Evolutionary conservation across 2,113 vertebrate genomes (phyloP).

Genomic region (Corythornis madagascariensis): DNA sequence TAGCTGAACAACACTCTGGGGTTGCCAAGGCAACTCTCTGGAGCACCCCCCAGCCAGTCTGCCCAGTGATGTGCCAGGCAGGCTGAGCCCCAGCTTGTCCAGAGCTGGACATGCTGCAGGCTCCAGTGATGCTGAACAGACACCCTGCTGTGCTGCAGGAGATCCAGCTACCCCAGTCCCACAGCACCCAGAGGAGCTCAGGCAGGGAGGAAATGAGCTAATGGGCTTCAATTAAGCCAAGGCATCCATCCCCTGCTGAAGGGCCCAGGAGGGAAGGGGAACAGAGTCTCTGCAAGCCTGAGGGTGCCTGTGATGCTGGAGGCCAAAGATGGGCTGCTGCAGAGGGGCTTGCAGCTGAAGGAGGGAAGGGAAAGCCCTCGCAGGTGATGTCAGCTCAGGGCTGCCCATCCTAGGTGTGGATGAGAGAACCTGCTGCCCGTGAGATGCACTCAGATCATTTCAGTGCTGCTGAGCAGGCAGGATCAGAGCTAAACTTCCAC

Average conservation of each 20-base stretch:
- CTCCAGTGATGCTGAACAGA: not conserved
- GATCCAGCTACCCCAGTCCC: not conserved
- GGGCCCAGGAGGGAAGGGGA: not conserved
- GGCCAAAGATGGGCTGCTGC: not conserved
- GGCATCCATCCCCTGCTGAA: not conserved
- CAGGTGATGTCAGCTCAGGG: not conserved
- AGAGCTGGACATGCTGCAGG: not conserved
- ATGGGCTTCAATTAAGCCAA: not conserved
- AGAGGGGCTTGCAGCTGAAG: not conserved
- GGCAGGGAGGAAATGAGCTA: slow-evolving; percentile 1
- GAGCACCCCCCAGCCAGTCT: not conserved
- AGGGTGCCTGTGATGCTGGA: not conserved
- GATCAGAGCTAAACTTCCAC: not conserved
- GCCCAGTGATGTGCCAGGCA: rapidly evolving
- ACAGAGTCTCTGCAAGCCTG: not conserved
- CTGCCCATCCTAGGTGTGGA: rapidly evolving
- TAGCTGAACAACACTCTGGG: rapidly evolving
- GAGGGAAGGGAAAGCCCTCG: not conserved
- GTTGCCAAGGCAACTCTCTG: not conserved
- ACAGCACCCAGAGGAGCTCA: not conserved
- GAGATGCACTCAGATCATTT: too few species aligned
- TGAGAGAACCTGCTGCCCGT: not conserved
- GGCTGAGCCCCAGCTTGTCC: not conserved
- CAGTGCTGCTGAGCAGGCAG: not conserved
- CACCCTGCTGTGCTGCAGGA: not conserved